A percentile compares a stretch with the other conserved stretches of the same genome.
These are phyloP conservation scores for Umimayanthus chanpuru DNA, from an alignment of 92 coral and sea anemone genomes.

Conservation along the genomic window DNA sequence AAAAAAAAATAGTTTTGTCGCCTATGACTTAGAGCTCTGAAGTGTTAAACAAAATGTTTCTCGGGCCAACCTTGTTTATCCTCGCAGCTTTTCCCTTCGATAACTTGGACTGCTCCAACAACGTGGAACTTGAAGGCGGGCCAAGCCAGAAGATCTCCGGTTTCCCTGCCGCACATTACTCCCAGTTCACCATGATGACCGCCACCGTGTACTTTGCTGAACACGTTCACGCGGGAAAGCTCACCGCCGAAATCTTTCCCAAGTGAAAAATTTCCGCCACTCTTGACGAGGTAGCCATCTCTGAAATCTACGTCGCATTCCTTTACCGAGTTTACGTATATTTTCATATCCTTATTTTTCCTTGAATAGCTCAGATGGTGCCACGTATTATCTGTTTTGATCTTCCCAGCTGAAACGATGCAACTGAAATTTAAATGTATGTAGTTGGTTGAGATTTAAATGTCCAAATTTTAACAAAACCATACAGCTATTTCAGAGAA, in stretches of 20 bases:
- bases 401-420: no score
- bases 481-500: no score
- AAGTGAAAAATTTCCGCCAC: slow-evolving; percentile 20
- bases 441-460: no score
- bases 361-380: slow-evolving; percentile 30
- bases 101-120: slow-evolving; percentile 25
- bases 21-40: no score
- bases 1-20: no score
- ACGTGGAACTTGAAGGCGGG: slow-evolving; percentile 19
- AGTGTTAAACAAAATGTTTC: no score
- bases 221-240: slow-evolving; percentile 36
- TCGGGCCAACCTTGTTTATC: slow-evolving; percentile 21
- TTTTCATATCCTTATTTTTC: not conserved
- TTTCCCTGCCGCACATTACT: slow-evolving; percentile 24
- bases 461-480: no score
- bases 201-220: not conserved
- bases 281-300: not conserved
- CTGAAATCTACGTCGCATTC: not conserved
- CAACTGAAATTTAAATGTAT: no score
- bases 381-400: not conserved
- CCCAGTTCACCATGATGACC: not conserved
- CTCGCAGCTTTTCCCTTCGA: slow-evolving; percentile 35
- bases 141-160: slow-evolving; percentile 36
- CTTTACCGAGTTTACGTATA: not conserved
- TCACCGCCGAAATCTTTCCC: slow-evolving; percentile 25